These are phyloP conservation scores for Spodoptera littoralis DNA, from an alignment of 2,888 invertebrate species.

Conservation along the genomic window DNA sequence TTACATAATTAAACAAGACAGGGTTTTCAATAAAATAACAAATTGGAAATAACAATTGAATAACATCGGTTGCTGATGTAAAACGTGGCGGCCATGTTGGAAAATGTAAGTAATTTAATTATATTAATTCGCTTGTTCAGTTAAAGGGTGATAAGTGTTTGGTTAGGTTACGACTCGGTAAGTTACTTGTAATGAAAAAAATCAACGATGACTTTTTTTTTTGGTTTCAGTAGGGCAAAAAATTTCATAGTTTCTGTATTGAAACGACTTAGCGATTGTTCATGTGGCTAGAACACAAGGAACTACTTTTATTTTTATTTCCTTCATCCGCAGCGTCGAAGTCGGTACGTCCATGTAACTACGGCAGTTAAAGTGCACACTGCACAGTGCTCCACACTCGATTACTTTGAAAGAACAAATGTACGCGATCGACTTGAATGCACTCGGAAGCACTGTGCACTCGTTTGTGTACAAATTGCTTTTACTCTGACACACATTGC, in stretches of 20 bases:
- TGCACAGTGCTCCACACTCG: not conserved
- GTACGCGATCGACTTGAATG: conserved; percentile 10
- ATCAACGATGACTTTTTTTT: no score
- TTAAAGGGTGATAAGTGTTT: conserved; percentile 16
- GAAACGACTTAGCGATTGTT: no score
- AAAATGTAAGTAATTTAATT: no score
- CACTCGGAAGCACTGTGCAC: not conserved
- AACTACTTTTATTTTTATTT: not conserved
- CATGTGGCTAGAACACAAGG: not conserved
- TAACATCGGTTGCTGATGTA: conserved; percentile 3
- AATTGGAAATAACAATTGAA: conserved; percentile 2
- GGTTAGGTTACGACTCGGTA: not conserved
- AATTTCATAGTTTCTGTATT: no score
- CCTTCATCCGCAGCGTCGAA: no score
- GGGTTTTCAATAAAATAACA: conserved; percentile 8
- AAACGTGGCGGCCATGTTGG: not conserved
- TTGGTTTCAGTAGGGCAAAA: no score
- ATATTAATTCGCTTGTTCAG: conserved; percentile 18
- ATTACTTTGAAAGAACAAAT: conserved; percentile 4
- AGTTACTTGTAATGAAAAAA: no score
- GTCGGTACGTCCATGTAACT: not conserved
- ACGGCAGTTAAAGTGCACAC: not conserved
- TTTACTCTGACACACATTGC: not conserved
- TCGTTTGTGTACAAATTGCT: conserved; percentile 14
- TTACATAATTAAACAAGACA: no score